These are phyloP conservation scores for Nasonovia ribisnigri DNA, from an alignment of 2,888 invertebrate species.

Conservation along the genomic window DNA sequence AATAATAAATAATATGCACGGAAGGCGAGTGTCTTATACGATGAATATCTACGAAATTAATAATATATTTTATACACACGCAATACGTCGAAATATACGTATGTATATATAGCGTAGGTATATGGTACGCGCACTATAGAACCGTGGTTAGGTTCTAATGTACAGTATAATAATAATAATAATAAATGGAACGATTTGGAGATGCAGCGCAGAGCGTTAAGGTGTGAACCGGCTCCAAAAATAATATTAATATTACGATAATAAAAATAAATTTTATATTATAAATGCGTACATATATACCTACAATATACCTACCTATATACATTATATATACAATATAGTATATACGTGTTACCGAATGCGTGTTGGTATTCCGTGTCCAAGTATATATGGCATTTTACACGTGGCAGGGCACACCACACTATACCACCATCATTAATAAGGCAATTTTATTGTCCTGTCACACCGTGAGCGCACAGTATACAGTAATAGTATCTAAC, in stretches of 20 bases:
- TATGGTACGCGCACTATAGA: no score
- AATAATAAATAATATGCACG: neutral
- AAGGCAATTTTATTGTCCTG: constrained; percentile 59
- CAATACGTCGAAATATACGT: neutral
- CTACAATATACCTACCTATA: neutral
- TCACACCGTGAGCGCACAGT: constrained; percentile 48
- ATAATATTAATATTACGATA: constrained; percentile 7
- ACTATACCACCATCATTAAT: constrained; percentile 39
- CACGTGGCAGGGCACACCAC: neutral
- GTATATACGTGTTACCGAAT: neutral
- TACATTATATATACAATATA: neutral
- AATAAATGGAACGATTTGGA: neutral
- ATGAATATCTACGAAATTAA: neutral
- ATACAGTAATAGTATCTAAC: constrained; percentile 8
- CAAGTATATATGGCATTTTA: constrained; percentile 26
- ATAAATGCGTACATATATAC: neutral
- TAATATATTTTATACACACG: neutral
- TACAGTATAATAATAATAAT: neutral
- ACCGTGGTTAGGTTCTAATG: no score
- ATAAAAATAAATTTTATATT: constrained; percentile 40
- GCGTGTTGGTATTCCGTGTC: constrained; percentile 30
- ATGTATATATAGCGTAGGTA: neutral
- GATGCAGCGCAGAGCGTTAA: neutral
- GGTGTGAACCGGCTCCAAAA: constrained; percentile 37
- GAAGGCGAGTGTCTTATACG: neutral